Conservation (phyloP, 1,140 invertebrate species). For the Leptopilina clavipes region DNA sequence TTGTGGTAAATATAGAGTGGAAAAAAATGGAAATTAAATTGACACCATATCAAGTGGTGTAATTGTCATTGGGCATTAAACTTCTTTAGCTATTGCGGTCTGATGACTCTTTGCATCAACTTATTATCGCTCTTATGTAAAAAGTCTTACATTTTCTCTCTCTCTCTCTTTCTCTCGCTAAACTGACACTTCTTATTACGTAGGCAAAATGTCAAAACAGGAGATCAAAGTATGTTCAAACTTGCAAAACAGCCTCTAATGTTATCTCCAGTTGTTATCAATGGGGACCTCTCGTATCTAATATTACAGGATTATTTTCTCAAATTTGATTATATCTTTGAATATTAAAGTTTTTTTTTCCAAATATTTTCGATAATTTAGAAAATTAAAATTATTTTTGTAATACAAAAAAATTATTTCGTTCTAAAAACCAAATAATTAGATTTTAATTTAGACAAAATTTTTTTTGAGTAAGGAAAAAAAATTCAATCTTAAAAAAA, state of each 20-base stretch:
- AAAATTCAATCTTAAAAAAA: no score
- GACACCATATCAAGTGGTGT: conserved; percentile 15
- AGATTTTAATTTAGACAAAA: no score
- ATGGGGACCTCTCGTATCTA: conserved; percentile 24
- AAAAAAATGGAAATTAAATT: conserved; percentile 1
- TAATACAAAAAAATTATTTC: no score
- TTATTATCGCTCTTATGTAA: conserved; percentile 43
- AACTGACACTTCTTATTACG: conserved; percentile 41
- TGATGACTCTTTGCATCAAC: conserved; percentile 40
- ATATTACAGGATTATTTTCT: conserved; percentile 11
- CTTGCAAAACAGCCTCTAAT: conserved; percentile 48
- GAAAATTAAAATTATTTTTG: no score
- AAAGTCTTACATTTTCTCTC: conserved; percentile 38
- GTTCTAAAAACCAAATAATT: no score
- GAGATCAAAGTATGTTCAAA: conserved; percentile 44
- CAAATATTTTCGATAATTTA: no score
- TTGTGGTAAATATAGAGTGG: neutral
- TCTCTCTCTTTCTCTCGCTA: no score
- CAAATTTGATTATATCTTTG: neutral
- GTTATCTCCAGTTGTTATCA: conserved; percentile 45
- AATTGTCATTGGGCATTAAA: conserved; percentile 25
- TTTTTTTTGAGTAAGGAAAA: no score
- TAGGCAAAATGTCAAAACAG: conserved; percentile 47
- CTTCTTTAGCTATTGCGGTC: neutral
- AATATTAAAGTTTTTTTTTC: neutral